These are phyloP conservation scores for Nematopogon swammerdamellus DNA, from an alignment of 2,888 invertebrate species.

Conservation along the genomic window DNA sequence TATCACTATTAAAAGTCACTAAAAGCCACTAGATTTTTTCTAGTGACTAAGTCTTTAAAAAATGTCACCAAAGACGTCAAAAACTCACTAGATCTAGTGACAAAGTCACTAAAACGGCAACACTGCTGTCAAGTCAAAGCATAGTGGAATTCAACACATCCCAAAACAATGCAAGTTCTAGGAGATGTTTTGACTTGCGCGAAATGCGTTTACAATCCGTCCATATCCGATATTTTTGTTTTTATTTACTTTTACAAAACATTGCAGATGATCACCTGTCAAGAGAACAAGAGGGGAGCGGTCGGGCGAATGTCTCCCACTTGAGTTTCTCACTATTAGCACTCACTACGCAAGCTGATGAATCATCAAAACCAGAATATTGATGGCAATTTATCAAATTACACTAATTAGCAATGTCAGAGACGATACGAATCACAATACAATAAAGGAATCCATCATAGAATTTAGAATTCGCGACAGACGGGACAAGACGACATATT, in stretches of 20 bases:
- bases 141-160: too few relatives aligned
- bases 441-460: too few relatives aligned
- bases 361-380: not conserved
- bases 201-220: too few relatives aligned
- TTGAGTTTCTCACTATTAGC: not conserved
- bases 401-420: not conserved
- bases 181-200: too few relatives aligned
- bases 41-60: too few relatives aligned
- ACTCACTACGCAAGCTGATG: not conserved
- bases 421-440: too few relatives aligned
- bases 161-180: too few relatives aligned
- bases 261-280: not conserved
- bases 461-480: slow-evolving; percentile 30
- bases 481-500: slow-evolving; percentile 42
- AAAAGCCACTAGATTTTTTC: too few relatives aligned
- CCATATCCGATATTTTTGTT: not conserved
- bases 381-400: not conserved
- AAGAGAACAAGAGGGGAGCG: not conserved
- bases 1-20: too few relatives aligned
- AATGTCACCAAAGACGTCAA: too few relatives aligned
- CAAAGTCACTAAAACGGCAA: not conserved
- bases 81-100: too few relatives aligned
- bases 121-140: too few relatives aligned
- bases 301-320: not conserved
- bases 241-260: not conserved